Evolutionary conservation across 2,113 vertebrate genomes (phyloP), one percentile per base, ranked within the genome.

Genomic region (Macquaria australasica): DNA sequence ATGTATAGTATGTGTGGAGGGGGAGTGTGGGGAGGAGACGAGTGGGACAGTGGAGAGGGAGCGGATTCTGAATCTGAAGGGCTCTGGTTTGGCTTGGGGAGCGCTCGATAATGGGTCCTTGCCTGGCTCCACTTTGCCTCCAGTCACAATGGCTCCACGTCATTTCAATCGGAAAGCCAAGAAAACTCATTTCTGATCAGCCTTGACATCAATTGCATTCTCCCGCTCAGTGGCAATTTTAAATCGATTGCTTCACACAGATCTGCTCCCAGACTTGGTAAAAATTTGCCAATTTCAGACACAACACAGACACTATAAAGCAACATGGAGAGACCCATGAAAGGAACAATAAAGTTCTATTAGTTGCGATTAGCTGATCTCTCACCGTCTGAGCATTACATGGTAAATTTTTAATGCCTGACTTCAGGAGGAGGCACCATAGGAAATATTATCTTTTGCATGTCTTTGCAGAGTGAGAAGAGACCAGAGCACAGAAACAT

Each of bases 161-260:
- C 88, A 91, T 89, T 90, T 92, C 91, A 88, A 90, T 87, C 83
- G 43, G 87, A 92, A 88, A 81, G 84, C 91, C 83, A 89, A 89
- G 89, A 93, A 93, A 93, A 93, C 88, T 93, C 84, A 94, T 95
- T 94, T 94, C 90, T 91, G 89, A 89, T 87, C 88, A 85, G 86
- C 87, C 83, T 90, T 91, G 92, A 95, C 94, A 94, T 94, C 90
- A 93, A 92, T 93, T 92, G 91, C 89, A 85, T 87, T 91, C 87
- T 83, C 66, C 73, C 50, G 82, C 85, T 89, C 87, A 53, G 81
- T 84, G 77, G 92, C 91, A 90, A 93, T 92, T 92, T 90, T 81
- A 90, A 93, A 94, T 95, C 81, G 85, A 91, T 91, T 84, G 87
- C 85, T 71, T 83, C 78, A 71, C 88, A 74, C 81, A 86, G 74